phyloP scores from a whole-genome alignment of 2,888 invertebrate genomes.

The Netelia inedita region DNA sequence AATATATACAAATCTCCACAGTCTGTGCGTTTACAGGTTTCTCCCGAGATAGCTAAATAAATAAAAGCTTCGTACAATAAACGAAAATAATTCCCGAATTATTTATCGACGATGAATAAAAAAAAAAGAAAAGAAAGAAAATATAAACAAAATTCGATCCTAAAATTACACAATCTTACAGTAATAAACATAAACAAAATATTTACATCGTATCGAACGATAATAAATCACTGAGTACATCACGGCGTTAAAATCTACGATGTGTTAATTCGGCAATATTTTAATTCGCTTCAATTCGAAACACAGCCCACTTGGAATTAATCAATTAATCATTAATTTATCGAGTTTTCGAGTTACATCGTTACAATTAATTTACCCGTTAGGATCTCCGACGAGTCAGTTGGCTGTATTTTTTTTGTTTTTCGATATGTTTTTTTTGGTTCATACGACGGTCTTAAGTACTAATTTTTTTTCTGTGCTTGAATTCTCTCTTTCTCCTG shows the following conservation, averaged over 20 bases:
- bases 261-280: slow-evolving; percentile 18
- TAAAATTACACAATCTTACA: no score
- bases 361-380: slow-evolving; percentile 8
- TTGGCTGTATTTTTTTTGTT: background rate
- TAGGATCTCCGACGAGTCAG: slow-evolving; percentile 17
- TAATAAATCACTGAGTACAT: slow-evolving; percentile 14
- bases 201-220: slow-evolving; percentile 1
- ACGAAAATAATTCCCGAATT: slow-evolving; percentile 18
- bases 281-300: slow-evolving; percentile 28
- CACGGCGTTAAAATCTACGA: slow-evolving; percentile 6
- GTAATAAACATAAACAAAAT: background rate
- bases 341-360: slow-evolving; percentile 23
- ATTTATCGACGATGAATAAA: no score
- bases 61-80: slow-evolving; percentile 19
- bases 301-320: slow-evolving; percentile 43
- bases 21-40: slow-evolving; percentile 24
- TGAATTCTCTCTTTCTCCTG: slow-evolving; percentile 10
- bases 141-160: no score
- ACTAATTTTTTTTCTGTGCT: slow-evolving; percentile 34
- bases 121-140: no score
- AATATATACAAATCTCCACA: slow-evolving; percentile 67
- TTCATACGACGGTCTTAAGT: slow-evolving; percentile 8
- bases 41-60: background rate
- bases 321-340: slow-evolving; percentile 11
- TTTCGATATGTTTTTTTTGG: slow-evolving; percentile 48